A percentile compares a stretch with the other conserved stretches of the same genome.
Evolutionary conservation across 2,888 invertebrate species (phyloP).

Genomic region (Harpalus rufipes): DNA sequence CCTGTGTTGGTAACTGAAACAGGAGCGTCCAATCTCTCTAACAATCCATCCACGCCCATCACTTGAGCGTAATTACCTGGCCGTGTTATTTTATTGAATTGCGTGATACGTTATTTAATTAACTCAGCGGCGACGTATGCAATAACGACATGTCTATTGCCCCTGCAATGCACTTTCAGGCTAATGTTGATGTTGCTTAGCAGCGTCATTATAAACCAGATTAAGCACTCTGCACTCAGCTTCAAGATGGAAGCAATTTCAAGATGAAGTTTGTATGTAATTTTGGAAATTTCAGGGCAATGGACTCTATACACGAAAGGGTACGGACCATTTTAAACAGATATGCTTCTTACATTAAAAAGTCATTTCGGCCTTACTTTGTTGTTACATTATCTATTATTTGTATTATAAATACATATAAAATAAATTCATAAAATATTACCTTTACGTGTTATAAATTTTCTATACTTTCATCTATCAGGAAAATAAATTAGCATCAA

Average conservation of each 20-base stretch:
- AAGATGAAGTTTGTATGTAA: neutral
- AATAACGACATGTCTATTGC: conserved; percentile 46
- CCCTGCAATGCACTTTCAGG: neutral
- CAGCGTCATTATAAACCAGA: conserved; percentile 15
- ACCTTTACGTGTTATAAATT: no score
- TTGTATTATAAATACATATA: no score
- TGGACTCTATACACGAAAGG: neutral
- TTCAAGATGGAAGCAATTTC: neutral
- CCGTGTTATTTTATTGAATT: conserved; percentile 65
- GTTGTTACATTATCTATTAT: no score
- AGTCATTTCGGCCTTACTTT: no score
- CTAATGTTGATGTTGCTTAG: neutral
- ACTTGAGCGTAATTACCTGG: conserved; percentile 65
- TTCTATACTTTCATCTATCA: no score
- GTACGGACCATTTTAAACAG: neutral
- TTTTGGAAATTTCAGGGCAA: conserved; percentile 13
- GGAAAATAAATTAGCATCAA: no score
- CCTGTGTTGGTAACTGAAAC: neutral
- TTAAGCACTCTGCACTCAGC: neutral
- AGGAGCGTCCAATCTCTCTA: conserved; percentile 13
- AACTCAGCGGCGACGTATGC: conserved; percentile 40
- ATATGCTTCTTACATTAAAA: no score
- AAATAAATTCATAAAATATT: no score
- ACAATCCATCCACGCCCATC: conserved; percentile 60
- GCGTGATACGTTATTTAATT: conserved; percentile 66